Evolutionary conservation across 2,113 vertebrate genomes (phyloP).

Genomic region (Lepus timidus): DNA sequence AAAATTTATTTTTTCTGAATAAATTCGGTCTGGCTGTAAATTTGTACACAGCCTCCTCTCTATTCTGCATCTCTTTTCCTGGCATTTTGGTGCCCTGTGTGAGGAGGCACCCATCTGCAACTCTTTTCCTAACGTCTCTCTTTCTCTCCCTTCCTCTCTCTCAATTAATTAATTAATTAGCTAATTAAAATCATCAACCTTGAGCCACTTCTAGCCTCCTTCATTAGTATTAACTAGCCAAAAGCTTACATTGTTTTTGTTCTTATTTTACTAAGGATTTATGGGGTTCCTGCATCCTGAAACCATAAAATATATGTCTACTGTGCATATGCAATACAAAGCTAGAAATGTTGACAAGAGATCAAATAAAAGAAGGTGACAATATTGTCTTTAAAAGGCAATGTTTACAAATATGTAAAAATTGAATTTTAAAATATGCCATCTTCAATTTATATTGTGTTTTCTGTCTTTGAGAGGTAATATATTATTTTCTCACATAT

Average conservation of each 20-base stretch:
- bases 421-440: background rate
- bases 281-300: background rate
- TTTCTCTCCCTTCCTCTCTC: too few species aligned
- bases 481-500: background rate
- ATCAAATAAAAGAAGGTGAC: background rate
- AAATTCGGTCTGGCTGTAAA: too few species aligned
- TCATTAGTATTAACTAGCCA: background rate
- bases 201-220: background rate
- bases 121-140: too few species aligned
- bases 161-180: too few species aligned
- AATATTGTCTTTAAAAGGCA: background rate
- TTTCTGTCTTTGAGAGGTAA: background rate
- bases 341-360: background rate
- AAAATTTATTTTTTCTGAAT: too few species aligned
- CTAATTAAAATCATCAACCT: background rate
- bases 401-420: slow-evolving; percentile 46
- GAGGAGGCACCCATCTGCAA: too few species aligned
- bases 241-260: slow-evolving; percentile 18
- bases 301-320: background rate
- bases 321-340: background rate
- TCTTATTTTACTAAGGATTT: background rate
- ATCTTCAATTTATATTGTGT: background rate
- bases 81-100: too few species aligned
- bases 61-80: too few species aligned
- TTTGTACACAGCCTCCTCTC: too few species aligned